phyloP scores from a whole-genome alignment of 35 echinoderm and acorn worm species.

The Apostichopus parvimensis region DNA sequence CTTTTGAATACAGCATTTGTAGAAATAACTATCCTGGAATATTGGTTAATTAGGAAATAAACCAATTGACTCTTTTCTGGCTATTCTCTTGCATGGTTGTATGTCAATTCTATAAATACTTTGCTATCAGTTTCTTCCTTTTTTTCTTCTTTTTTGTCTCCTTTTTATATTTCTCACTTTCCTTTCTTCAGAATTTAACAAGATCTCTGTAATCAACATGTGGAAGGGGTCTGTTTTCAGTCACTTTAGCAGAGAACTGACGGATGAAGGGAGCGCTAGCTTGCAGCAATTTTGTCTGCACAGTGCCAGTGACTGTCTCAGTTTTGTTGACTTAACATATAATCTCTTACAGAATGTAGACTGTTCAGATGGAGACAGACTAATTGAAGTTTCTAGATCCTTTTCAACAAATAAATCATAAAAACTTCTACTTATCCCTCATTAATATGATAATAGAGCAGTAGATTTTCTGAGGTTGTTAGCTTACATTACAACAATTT shows the following conservation, averaged over 20 bases:
- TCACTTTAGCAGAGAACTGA: not conserved
- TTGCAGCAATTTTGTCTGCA: not conserved
- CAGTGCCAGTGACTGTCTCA: not conserved
- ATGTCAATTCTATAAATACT: not conserved
- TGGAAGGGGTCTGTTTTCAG: not conserved
- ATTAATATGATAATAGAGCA: not conserved
- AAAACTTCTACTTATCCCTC: not conserved
- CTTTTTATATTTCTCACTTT: not conserved
- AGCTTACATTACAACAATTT: too few relatives aligned
- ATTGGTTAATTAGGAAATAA: conserved; percentile 14
- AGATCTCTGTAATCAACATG: not conserved
- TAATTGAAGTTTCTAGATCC: not conserved
- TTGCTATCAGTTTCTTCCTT: not conserved
- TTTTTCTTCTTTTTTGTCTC: not conserved
- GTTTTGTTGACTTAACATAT: not conserved
- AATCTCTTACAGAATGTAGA: not conserved
- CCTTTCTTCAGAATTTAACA: not conserved
- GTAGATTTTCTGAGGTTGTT: too few relatives aligned
- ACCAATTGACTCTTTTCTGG: not conserved
- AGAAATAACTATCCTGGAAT: not conserved
- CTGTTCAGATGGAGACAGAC: not conserved
- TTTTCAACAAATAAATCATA: not conserved
- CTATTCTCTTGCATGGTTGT: not conserved
- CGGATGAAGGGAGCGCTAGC: not conserved
- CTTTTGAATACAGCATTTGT: not conserved